A percentile compares a stretch with the other conserved stretches of the same genome.
Evolutionary conservation across 1,140 invertebrate genomes (phyloP).

Genomic region (Delia radicum): DNA sequence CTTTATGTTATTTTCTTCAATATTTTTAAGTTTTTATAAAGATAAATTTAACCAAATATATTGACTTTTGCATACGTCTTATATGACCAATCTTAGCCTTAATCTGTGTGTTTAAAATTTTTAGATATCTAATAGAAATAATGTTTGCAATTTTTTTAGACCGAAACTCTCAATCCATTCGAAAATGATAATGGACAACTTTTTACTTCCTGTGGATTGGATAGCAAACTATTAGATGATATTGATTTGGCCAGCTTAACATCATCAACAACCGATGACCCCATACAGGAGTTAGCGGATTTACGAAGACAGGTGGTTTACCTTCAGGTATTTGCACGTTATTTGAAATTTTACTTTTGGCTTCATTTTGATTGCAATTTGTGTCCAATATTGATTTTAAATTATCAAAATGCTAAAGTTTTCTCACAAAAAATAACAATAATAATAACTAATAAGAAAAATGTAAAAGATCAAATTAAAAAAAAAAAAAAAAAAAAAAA

Average conservation of each 20-base stretch:
- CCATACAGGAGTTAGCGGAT: slow-evolving; percentile 70
- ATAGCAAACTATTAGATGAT: slow-evolving; percentile 61
- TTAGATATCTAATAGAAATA: no score
- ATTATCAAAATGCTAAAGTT: slow-evolving; percentile 27
- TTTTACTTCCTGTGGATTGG: slow-evolving; percentile 60
- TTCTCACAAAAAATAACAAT: slow-evolving; percentile 29
- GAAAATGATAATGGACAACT: slow-evolving; percentile 78
- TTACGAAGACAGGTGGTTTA: slow-evolving; percentile 75
- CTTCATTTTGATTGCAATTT: slow-evolving; percentile 10
- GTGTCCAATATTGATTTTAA: slow-evolving; percentile 7
- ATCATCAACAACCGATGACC: slow-evolving; percentile 58
- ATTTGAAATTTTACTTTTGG: slow-evolving; percentile 26
- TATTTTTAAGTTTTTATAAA: neutral
- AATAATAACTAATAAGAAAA: neutral
- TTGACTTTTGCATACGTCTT: slow-evolving; percentile 24
- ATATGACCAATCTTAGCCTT: no score
- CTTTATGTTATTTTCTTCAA: no score
- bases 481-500: neutral
- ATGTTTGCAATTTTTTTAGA: slow-evolving; percentile 61
- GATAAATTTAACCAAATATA: neutral
- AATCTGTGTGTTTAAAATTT: no score
- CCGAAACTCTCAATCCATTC: slow-evolving; percentile 86
- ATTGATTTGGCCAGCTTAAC: slow-evolving; percentile 58
- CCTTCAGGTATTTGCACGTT: slow-evolving; percentile 65
- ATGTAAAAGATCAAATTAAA: neutral